A percentile compares a stretch with the other conserved stretches of the same genome.
These are phyloP conservation scores for Fregata magnificens DNA, from an alignment of 2,113 vertebrate species.

Conservation along the genomic window DNA sequence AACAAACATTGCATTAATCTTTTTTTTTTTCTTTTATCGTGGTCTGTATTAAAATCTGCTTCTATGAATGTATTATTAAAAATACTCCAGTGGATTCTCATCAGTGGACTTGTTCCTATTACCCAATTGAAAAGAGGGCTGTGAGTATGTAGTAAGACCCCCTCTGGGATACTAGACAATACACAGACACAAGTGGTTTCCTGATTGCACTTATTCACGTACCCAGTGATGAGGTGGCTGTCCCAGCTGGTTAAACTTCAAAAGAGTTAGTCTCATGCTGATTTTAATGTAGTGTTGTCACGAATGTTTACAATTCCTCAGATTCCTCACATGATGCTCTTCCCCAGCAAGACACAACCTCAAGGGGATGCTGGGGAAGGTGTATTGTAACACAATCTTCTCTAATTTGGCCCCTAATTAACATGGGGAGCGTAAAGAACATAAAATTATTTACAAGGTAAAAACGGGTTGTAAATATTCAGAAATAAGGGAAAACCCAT, in stretches of 20 bases:
- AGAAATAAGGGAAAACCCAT: not conserved
- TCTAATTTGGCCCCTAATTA: not conserved
- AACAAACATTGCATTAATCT: not conserved
- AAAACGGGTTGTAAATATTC: not conserved
- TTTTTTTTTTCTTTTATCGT: not conserved
- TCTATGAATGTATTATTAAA: not conserved
- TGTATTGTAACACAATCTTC: not conserved
- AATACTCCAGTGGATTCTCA: not conserved
- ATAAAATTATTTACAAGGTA: not conserved
- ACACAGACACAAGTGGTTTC: slow-evolving; percentile 54
- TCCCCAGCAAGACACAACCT: not conserved
- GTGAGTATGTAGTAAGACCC: not conserved
- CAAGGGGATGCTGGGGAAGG: not conserved
- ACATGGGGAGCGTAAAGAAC: not conserved
- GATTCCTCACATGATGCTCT: not conserved
- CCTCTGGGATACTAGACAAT: slow-evolving; percentile 24
- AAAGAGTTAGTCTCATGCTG: not conserved
- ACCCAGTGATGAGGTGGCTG: not conserved
- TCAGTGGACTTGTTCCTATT: not conserved
- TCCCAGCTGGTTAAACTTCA: not conserved
- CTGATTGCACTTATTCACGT: not conserved
- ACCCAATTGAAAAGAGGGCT: not conserved
- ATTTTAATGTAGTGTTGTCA: not conserved
- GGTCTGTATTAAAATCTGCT: not conserved
- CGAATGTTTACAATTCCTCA: not conserved